Base-by-base conservation (phyloP, 2,113 vertebrate species). In the Sorex fumeus region DNA sequence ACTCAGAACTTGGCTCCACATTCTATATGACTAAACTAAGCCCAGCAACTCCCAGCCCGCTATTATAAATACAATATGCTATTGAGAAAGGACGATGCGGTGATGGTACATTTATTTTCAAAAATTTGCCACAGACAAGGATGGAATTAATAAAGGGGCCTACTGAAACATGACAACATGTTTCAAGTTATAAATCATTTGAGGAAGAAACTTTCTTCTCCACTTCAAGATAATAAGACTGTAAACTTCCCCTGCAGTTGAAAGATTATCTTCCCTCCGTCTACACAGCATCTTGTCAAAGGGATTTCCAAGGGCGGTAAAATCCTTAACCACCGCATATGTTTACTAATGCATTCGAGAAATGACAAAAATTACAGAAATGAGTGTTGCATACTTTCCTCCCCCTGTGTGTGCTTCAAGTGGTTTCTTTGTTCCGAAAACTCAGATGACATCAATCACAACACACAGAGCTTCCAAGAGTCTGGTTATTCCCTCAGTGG, bases 341-440 rank as follows among this genome's bases (percentile, higher is more conserved):
- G 75, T 78, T 95, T 91, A 88, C 92, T 43, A 47, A 84, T 74
- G 80, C 81, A 82, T 82, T 87, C 72, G 84, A 94, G 94, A 94
- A 93, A 96, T 50, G 93, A 90, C 94, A 94, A 79, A 91, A 87
- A 92, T 88, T 25, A 89, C 74, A 90, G 85, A 84, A 72, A 86
- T 34, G 66, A 91, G 43, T 0, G 23, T 88, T 5, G 27, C 81
- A 72, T 74, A n/a, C 67, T 85, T 79, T 76, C 84, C 53, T 93
- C 70, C 87, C 74, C 45, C 7, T 62, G 69, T 28, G 74, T 84
- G 89, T 82, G 80, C 96, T 92, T 91, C 92, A 95, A 96, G 93
- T 90, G 91, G 78, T 92, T 93, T 95, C 93, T 96, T 93, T 96
- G 94, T 96, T 96, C 87, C n/a, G 71, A 80, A 86, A 86, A 88